Base-by-base conservation (phyloP, 1,140 invertebrate genomes). In the Sinonovacula constricta region DNA sequence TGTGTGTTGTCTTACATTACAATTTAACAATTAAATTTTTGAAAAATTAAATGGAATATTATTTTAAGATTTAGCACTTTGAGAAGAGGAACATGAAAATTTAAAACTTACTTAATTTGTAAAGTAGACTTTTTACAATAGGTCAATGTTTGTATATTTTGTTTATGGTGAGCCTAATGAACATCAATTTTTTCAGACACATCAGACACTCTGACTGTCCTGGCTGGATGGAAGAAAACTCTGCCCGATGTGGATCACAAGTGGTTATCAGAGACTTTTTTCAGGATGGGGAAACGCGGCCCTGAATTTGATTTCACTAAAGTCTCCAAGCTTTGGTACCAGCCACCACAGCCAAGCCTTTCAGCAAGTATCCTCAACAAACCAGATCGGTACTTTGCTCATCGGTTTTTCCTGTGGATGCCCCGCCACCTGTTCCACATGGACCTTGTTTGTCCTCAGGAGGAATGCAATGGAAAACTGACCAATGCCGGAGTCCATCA, bases 221-320 rank as follows among this genome's bases (percentile, higher is more conserved):
- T n/a, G n/a, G n/a, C n/a, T n/a, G n/a, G n/a, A n/a, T 70, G 68
- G 68, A 70, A 70, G 56, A 70, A 59, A 15, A 70, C 68, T 39
- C 54, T 70, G 36, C 68, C 68, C 18, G 54, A 10, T 26, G 68
- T 70, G 3, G 68, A 70, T 26, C 68, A 70, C 36, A 34, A 33
- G 31, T 70, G 68, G 68, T 39, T 70, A 2, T 67, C 65, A 28
- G 36, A 53, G 26, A 53, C 39, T 15, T 67, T 67, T 30, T 53
- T 53, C 31, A 39, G 54, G 18, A 34, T 31, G 51, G 65, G 45
- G 54, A 53, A 31, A 53, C 57, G 68, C 57, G 68, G 68, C 7
- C 68, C 68, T 26, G 54, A 70, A 56, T 59, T 70, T 39, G 68
- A 70, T 39, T 70, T 70, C 36, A 59, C 33, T 36, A 59, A 56